Percentiles rank a stretch among this genome's conserved stretches.
Conservation (phyloP, 2,888 invertebrate species). For the Ethmia dodecea region DNA sequence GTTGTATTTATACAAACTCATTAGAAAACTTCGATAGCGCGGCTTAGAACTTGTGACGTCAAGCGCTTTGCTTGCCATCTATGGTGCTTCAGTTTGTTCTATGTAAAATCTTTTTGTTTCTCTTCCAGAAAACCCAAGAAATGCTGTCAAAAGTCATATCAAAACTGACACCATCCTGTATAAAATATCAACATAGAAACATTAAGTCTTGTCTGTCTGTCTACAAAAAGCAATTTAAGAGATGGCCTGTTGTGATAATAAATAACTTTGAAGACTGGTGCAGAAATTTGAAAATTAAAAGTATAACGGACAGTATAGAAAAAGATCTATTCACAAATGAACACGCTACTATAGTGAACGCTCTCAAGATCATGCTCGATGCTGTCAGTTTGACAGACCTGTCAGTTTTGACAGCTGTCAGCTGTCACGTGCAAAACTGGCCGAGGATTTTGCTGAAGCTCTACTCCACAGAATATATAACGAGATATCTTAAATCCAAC, state of each 20-base stretch:
- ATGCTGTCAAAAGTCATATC: conserved; percentile 25
- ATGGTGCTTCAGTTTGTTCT: no score
- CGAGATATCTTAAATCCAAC: conserved; percentile 10
- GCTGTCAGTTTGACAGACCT: conserved; percentile 11
- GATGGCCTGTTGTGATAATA: conserved; percentile 8
- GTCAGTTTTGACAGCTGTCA: conserved; percentile 8
- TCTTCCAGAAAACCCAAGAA: conserved; percentile 33
- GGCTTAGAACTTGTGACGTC: no score
- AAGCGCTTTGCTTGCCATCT: no score
- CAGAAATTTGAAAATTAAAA: conserved; percentile 20
- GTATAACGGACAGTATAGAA: conserved; percentile 26
- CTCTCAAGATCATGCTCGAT: conserved; percentile 26
- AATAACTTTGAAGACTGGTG: conserved; percentile 22
- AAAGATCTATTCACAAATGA: conserved; percentile 20
- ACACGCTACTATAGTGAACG: conserved; percentile 15
- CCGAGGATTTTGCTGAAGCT: conserved; percentile 3
- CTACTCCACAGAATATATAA: conserved; percentile 1
- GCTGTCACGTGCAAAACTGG: conserved; percentile 3
- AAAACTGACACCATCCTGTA: conserved; percentile 20
- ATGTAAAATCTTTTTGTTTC: conserved; percentile 4
- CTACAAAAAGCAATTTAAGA: conserved; percentile 19
- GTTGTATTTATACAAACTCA: no score
- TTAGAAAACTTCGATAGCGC: no score
- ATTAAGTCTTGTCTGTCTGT: conserved; percentile 20
- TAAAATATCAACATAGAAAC: conserved; percentile 20